Percentiles rank a stretch among this genome's conserved stretches.
Evolutionary conservation across 2,888 invertebrate genomes (phyloP).

Genomic region (Scaptomyza caliginosa): DNA sequence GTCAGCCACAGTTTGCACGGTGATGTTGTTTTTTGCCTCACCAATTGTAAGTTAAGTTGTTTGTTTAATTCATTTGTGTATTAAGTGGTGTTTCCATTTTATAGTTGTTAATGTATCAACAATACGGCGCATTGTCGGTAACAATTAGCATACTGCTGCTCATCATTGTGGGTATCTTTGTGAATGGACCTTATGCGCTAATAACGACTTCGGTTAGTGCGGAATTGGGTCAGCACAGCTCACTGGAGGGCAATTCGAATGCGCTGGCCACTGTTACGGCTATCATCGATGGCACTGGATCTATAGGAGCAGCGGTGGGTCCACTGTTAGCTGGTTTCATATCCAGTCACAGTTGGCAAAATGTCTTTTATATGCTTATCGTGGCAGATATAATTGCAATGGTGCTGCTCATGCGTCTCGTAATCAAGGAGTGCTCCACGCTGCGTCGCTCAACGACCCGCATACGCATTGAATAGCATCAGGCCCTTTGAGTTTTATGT

Average conservation of each 20-base stretch:
- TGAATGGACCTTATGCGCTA: slow-evolving; percentile 97
- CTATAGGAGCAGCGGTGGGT: slow-evolving; percentile 93
- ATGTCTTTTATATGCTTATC: slow-evolving; percentile 96
- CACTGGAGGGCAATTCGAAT: slow-evolving; percentile 92
- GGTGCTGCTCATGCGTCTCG: slow-evolving; percentile 87
- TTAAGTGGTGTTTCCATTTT: slow-evolving; percentile 65
- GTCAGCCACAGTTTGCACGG: slow-evolving; percentile 94
- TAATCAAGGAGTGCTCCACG: slow-evolving; percentile 84
- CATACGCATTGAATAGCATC: slow-evolving; percentile 80
- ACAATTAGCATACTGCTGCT: slow-evolving; percentile 88
- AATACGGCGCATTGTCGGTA: slow-evolving; percentile 88
- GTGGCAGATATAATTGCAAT: slow-evolving; percentile 91
- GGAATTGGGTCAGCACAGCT: slow-evolving; percentile 94
- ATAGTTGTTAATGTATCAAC: slow-evolving; percentile 92
- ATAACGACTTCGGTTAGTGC: slow-evolving; percentile 98
- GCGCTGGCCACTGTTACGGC: slow-evolving; percentile 98
- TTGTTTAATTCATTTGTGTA: not conserved
- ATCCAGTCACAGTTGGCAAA: slow-evolving; percentile 90
- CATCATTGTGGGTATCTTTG: slow-evolving; percentile 90
- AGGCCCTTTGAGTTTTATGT: slow-evolving; percentile 22
- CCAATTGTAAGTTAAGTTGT: slow-evolving; percentile 88
- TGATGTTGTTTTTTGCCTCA: slow-evolving; percentile 91
- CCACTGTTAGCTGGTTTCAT: slow-evolving; percentile 94
- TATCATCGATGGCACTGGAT: slow-evolving; percentile 97
- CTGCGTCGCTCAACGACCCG: slow-evolving; percentile 72